Evolutionary conservation across 2,113 vertebrate species (phyloP), one percentile per base, ranked within the genome.

Genomic region (Pycnonotus jocosus): DNA sequence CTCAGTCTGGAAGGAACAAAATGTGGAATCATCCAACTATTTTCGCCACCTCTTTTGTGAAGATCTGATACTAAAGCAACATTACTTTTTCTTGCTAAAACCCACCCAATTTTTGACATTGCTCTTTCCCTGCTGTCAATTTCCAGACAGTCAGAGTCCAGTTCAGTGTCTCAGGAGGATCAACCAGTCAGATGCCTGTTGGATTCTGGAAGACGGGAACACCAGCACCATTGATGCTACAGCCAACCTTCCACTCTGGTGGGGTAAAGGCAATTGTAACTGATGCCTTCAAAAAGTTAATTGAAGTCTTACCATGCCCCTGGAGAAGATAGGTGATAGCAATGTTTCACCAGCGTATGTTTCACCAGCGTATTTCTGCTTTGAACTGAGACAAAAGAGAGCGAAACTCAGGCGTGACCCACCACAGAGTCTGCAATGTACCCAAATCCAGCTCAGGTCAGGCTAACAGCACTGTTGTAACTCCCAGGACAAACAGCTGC

Each of bases 21-120:
- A 47, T 2, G 3, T 14, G 35, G 14, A 71, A 74, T 40, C 10
- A 81, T 76, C 61, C 31, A 70, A 73, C 17, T 23, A 6, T 12
- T 45, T 86, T 56, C 0, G 1, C 7, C 1, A 0, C 12, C 6
- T 72, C 27, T 51, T 90, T 53, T 69, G 57, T 53, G 40, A 74
- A 54, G 47, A 44, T 54, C 42, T 66, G 23, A 54, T 53, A n/a
- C 11, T 71, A 37, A 74, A 86, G 38, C 45, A 65, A 13, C 47
- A 28, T 31, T 37, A 7, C 18, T 84, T 35, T 42, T 74, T 61
- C 33, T 68, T 42, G 37, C 16, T 69, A 38, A 40, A 27, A 38
- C 15, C n/a, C 16, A 12, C 3, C 19, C 0, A 0, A 11, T 15
- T 72, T 82, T 61, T 76, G 4, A 72, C 25, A 14, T 73, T 53